A percentile compares a stretch with the other conserved stretches of the same genome.
Conservation (phyloP, 2,113 vertebrate genomes). For the Tragelaphus buxtoni region DNA sequence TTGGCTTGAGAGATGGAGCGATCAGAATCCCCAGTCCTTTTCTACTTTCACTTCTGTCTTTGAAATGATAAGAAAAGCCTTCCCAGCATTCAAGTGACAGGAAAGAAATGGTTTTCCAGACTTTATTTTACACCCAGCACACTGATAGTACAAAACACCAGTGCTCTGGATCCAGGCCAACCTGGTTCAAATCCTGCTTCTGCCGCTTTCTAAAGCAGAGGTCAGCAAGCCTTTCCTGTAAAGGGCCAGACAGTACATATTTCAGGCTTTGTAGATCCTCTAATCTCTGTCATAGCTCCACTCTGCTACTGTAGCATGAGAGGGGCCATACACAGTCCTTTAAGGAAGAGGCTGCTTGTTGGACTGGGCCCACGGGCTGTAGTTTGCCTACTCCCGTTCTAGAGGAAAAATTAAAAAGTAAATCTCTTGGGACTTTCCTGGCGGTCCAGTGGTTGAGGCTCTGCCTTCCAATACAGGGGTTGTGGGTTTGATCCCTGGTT, state of each 20-base stretch:
- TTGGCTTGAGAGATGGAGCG: background rate
- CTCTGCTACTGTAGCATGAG: background rate
- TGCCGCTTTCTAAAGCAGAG: background rate
- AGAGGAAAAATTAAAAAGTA: background rate
- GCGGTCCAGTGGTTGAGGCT: background rate
- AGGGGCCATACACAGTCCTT: background rate
- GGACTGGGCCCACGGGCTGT: background rate
- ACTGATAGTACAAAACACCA: background rate
- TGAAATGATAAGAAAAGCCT: background rate
- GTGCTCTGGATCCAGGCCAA: background rate
- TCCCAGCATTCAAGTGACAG: background rate
- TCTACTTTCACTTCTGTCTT: background rate
- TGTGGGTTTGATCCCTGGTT: background rate
- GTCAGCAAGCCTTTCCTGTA: background rate
- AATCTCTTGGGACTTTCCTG: background rate
- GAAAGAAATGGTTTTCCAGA: background rate
- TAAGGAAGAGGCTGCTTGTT: background rate
- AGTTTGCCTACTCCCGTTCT: background rate
- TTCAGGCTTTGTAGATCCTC: background rate
- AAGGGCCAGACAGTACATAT: background rate
- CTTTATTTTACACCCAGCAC: background rate
- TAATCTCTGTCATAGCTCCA: background rate
- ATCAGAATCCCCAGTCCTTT: background rate
- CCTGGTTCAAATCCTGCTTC: background rate
- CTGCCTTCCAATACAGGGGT: background rate